Evolutionary conservation across 2,113 vertebrate genomes (phyloP).

Genomic region (rat (Rattus norvegicus)): GRCr8 NC_086030.1:44421001-44421500

Average conservation of each 20-base stretch:
- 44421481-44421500: rapidly evolving
- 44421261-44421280: background rate
- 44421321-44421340: background rate
- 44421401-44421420: rapidly evolving
- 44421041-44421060: background rate
- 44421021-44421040: constrained; percentile 67
- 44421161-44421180: too few relatives aligned
- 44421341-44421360: background rate
- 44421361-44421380: background rate
- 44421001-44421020: constrained; percentile 85
- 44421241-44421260: background rate
- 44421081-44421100: background rate
- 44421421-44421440: rapidly evolving
- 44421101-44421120: too few relatives aligned
- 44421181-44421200: background rate
- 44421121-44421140: background rate
- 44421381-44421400: background rate
- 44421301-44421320: background rate
- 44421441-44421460: rapidly evolving
- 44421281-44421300: background rate
- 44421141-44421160: background rate
- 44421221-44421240: background rate
- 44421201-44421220: background rate
- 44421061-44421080: background rate
- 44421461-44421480: rapidly evolving